Conservation (phyloP, 2,888 invertebrate genomes). For the Xiphydria camelus region DNA sequence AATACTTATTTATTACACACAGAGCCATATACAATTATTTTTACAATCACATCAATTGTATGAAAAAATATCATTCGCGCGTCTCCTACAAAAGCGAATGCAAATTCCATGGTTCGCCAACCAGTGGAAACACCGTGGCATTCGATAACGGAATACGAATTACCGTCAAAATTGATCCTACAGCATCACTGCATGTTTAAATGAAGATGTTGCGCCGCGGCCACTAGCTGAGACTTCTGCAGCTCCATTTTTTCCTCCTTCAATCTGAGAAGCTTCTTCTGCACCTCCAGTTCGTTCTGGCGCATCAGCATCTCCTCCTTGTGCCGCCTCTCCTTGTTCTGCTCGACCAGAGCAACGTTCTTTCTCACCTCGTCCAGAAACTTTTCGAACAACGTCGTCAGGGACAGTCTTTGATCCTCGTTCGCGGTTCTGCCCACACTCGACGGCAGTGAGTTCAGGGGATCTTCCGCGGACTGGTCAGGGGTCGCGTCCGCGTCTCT, state of each 20-base stretch:
- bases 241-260: slow-evolving; percentile 41
- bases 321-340: slow-evolving; percentile 40
- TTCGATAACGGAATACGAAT: too few species aligned
- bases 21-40: too few species aligned
- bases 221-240: slow-evolving; percentile 32
- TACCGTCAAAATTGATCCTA: too few species aligned
- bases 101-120: too few species aligned
- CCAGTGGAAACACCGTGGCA: too few species aligned
- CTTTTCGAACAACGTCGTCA: slow-evolving; percentile 22
- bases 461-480: slow-evolving; percentile 5
- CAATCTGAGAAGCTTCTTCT: slow-evolving; percentile 34
- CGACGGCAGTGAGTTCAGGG: not conserved
- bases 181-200: slow-evolving; percentile 26
- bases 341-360: slow-evolving; percentile 32
- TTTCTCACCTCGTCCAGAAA: slow-evolving; percentile 30
- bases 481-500: not conserved
- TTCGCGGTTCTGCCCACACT: slow-evolving; percentile 3
- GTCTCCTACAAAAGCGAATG: too few species aligned
- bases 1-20: too few species aligned
- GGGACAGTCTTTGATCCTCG: slow-evolving; percentile 8
- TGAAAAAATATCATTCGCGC: too few species aligned
- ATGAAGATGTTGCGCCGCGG: slow-evolving; percentile 32
- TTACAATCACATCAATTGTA: too few species aligned
- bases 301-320: slow-evolving; percentile 37
- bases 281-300: slow-evolving; percentile 36